These are phyloP conservation scores for Isurus oxyrinchus DNA, from an alignment of 2,113 vertebrate species.

Conservation along the genomic window DNA sequence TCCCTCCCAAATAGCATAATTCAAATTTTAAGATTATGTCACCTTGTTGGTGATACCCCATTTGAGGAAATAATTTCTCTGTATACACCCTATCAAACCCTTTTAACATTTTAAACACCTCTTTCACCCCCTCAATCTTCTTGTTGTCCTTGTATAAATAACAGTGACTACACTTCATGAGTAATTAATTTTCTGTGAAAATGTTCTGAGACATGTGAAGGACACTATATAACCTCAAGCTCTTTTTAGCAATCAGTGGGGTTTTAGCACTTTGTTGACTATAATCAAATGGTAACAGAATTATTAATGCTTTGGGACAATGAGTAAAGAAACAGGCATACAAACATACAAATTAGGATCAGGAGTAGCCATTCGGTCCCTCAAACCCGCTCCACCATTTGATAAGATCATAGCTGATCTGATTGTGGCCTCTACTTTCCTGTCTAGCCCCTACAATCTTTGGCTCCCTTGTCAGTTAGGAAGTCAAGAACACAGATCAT, in stretches of 20 bases:
- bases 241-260: background rate
- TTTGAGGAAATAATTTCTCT: background rate
- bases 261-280: background rate
- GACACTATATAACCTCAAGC: background rate
- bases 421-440: too few species aligned
- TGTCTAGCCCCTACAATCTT: too few species aligned
- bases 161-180: background rate
- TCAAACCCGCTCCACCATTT: too few species aligned
- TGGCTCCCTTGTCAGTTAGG: too few species aligned
- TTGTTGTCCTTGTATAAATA: background rate
- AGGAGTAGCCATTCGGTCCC: too few species aligned
- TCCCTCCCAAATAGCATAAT: background rate
- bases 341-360: too few species aligned
- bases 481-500: background rate
- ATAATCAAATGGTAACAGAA: background rate
- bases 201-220: background rate
- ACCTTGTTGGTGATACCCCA: background rate
- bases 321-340: background rate
- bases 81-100: background rate
- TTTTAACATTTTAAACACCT: background rate
- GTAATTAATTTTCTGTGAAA: background rate
- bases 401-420: too few species aligned
- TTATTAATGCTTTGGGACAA: background rate
- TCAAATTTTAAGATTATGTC: background rate
- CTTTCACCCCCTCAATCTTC: background rate